These are phyloP conservation scores for Anthoptus insignis DNA, from an alignment of 2,888 invertebrate species.

Conservation along the genomic window DNA sequence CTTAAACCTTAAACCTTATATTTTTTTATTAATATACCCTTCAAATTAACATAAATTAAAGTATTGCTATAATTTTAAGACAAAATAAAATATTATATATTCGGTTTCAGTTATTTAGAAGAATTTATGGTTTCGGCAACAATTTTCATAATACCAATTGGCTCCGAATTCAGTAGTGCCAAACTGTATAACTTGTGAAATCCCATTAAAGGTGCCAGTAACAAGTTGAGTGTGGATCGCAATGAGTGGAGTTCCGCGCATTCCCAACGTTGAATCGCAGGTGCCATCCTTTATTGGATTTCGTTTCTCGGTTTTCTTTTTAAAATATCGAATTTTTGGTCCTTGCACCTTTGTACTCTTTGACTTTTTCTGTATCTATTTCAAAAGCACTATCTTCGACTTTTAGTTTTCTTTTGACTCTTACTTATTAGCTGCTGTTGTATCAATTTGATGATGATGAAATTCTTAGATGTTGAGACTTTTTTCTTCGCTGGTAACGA, in stretches of 20 bases:
- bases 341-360: slow-evolving; percentile 14
- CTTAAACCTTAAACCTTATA: no score
- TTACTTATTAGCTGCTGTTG: no score
- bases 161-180: slow-evolving; percentile 13
- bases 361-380: background rate
- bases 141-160: slow-evolving; percentile 24
- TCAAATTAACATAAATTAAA: no score
- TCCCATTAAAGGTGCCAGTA: slow-evolving; percentile 72
- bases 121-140: slow-evolving; percentile 2
- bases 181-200: slow-evolving; percentile 49
- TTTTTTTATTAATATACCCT: no score
- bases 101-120: background rate
- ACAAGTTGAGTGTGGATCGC: slow-evolving; percentile 74
- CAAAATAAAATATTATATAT: no score
- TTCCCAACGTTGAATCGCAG: slow-evolving; percentile 55
- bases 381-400: background rate
- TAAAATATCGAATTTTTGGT: slow-evolving; percentile 16
- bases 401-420: background rate
- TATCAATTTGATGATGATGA: no score
- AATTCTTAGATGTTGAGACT: no score
- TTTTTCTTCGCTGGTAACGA: no score
- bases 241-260: slow-evolving; percentile 77
- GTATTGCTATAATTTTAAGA: no score
- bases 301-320: slow-evolving; percentile 13
- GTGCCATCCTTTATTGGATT: slow-evolving; percentile 30